Evolutionary conservation across 2,888 invertebrate genomes (phyloP), one percentile per base, ranked within the genome.

Genomic region (Alcis repandata): DNA sequence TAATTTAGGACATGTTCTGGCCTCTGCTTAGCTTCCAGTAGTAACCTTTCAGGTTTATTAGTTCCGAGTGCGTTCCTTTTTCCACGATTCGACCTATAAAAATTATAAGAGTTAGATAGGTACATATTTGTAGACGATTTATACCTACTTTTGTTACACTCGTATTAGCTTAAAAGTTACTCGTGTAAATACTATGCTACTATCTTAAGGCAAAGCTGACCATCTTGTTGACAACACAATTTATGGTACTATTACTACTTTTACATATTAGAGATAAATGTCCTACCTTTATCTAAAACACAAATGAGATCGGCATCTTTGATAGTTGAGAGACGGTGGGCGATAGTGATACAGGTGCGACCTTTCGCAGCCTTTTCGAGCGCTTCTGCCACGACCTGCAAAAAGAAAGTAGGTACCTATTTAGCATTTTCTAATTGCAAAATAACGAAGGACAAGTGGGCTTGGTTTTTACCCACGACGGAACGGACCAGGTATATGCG

Each of bases 261-360:
- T 7, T 36, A 0, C 13, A 13, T 20, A 9, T 17, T 11, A 15
- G 10, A 40, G 0, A 6, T 40, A 1, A 17, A 22, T 54, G 6
- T 15, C 1, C 15, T 15, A 76, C 98, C 98, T 79, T 95, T 95
- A 71, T 97, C 95, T 27, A 98, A 88, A 4, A 98, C 98, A 77
- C 97, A 97, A 69, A 98, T 98, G 73, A 96, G 91, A 85, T 98
- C 96, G 0, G 97, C 96, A 81, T 97, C 96, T 79, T 96, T 95
- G 70, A 98, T 95, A 0, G 98, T 98, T 11, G 97, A 96, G 59
- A 98, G 93, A 17, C 98, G 95, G 90, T 98, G 98, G 8, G 98
- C 98, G 74, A 98, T 97, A 0, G 97, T 96, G 27, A 98, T 95
- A 77, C 97, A 97, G 0, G 98, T 98, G 52, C 98, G 94, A 0